Conservation (phyloP, 2,113 vertebrate genomes). For the Stomatorhinus ivindoensis region DNA sequence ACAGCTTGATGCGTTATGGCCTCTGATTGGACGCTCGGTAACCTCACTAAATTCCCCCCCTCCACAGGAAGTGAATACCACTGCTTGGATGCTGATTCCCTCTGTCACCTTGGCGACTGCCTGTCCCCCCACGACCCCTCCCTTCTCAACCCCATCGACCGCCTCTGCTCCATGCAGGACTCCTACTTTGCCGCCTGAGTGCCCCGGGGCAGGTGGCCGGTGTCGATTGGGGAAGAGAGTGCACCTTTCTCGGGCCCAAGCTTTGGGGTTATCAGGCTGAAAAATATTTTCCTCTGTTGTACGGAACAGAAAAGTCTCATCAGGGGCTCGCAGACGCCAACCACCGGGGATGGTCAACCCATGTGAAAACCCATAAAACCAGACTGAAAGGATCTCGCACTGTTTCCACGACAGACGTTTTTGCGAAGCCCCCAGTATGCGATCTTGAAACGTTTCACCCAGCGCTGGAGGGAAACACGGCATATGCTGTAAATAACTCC, state of each 20-base stretch:
- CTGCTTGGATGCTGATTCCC: conserved; percentile 72
- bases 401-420: background rate
- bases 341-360: conserved; percentile 42
- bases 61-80: conserved; percentile 77
- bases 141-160: conserved; percentile 87
- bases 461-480: background rate
- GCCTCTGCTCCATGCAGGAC: conserved; percentile 97
- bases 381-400: background rate
- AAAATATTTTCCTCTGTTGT: background rate
- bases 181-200: conserved; percentile 93
- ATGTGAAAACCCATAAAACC: background rate
- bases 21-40: background rate
- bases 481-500: conserved; percentile 10
- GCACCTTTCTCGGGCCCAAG: background rate
- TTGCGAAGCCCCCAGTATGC: background rate
- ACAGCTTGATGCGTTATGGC: background rate
- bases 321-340: conserved; percentile 24
- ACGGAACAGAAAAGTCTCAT: background rate
- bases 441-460: background rate
- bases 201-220: background rate
- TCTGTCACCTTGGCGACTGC: conserved; percentile 76
- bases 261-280: background rate
- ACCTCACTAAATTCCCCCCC: background rate
- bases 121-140: conserved; percentile 68
- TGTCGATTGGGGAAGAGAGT: background rate